Base-by-base conservation (phyloP, 2,888 invertebrate genomes). In the Tanytarsus gracilentus region DNA sequence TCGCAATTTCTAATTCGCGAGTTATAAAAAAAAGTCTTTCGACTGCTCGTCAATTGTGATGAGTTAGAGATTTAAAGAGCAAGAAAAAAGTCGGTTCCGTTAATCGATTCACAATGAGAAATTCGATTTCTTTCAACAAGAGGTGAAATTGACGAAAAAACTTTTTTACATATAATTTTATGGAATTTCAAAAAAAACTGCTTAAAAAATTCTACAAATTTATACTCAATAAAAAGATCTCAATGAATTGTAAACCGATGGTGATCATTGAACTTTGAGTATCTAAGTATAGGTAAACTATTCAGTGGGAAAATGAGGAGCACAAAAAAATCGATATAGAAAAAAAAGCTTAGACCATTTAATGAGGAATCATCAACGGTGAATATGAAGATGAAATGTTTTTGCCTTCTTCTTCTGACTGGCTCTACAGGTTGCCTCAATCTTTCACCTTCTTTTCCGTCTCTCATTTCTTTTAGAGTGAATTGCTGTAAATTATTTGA, bases 201-300 rank as follows among this genome's bases (percentile, higher is more conserved):
- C n/a, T 14, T 14, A 8, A 33, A 36, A 44, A 23, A 44, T 23
- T 44, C 33, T 11, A 11, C 33, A 33, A 11, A 9, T 21, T 40
- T 21, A 18, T 21, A 40, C 21, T 4, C 2, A 7, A 8, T 18
- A 40, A 40, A 40, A 40, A 18, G 9, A 18, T 21, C 18, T 44
- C 21, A 44, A 44, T 44, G 44, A 44, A 44, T 44, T 44, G 44
- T 44, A 44, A 44, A 18, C 23, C 23, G 36, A 26, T 40, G 55
- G 18, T 56, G 55, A 56, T 56, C 55, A 56, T 56, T 56, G 55
- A 56, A 56, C 55, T 56, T 56, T 56, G 26, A 56, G 18, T 53
- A 8, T 36, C 23, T n/a, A 33, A 5, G n/a, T 9, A 33, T 9
- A 33, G 33, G 33, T 33, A 33, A 33, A 33, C 33, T 36, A 36